These are phyloP conservation scores for Drosophila quadrilineata DNA, from an alignment of 1,140 invertebrate genomes.

Conservation along the genomic window DNA sequence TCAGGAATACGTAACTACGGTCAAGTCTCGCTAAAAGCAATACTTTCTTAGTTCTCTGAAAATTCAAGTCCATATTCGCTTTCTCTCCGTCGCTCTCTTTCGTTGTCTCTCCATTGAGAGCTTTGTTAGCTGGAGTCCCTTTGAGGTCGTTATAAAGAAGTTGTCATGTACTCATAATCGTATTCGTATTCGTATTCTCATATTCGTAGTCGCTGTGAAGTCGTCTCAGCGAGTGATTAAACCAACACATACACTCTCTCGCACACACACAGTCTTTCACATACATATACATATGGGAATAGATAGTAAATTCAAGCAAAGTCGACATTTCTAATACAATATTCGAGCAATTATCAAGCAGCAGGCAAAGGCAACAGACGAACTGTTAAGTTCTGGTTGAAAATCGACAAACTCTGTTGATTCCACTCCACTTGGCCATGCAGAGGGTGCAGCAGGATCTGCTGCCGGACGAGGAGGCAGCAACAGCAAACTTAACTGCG, in stretches of 20 bases:
- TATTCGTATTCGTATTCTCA: not conserved
- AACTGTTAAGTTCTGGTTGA: constrained; percentile 3
- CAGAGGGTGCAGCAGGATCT: constrained; percentile 1
- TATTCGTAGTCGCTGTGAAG: constrained; percentile 15
- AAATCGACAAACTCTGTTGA: constrained; percentile 1
- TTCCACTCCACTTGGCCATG: not conserved
- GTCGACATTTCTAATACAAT: constrained; percentile 55
- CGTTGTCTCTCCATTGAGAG: too few relatives aligned
- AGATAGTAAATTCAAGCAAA: constrained; percentile 51
- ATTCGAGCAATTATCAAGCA: constrained; percentile 59
- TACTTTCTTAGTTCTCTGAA: not conserved
- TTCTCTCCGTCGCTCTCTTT: too few relatives aligned
- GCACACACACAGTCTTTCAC: constrained; percentile 10
- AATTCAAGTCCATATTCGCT: not conserved
- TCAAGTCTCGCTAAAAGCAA: not conserved
- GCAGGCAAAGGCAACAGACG: constrained; percentile 44
- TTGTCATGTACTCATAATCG: not conserved
- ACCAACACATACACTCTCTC: constrained; percentile 27
- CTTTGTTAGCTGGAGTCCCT: not conserved
- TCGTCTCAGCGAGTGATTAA: constrained; percentile 57
- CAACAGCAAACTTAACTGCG: constrained; percentile 14
- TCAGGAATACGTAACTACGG: constrained; percentile 20
- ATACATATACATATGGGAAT: not conserved
- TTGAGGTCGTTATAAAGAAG: constrained; percentile 3
- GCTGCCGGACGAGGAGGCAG: constrained; percentile 8